Percentiles rank a stretch among this genome's conserved stretches.
These are phyloP conservation scores for Riptortus pedestris DNA, from an alignment of 1,140 invertebrate genomes.

Conservation along the genomic window DNA sequence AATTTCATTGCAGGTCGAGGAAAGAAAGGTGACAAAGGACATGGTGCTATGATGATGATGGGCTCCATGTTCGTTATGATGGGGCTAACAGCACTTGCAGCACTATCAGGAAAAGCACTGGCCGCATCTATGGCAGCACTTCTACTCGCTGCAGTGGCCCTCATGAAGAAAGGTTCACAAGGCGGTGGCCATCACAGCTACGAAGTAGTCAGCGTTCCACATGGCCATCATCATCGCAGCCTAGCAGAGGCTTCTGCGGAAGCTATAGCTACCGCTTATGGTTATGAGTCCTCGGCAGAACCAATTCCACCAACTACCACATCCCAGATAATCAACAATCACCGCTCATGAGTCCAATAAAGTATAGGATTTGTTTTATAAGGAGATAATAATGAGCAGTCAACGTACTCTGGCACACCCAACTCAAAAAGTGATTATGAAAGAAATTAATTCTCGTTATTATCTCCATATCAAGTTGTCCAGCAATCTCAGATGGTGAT, in stretches of 20 bases:
- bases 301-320: neutral
- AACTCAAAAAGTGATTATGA: too few species aligned
- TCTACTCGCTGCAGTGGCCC: slow-evolving; percentile 61
- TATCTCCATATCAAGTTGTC: too few species aligned
- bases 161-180: slow-evolving; percentile 54
- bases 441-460: too few species aligned
- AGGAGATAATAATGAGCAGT: too few species aligned
- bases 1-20: slow-evolving; percentile 30
- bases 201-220: slow-evolving; percentile 12
- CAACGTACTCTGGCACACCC: too few species aligned
- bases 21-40: slow-evolving; percentile 33
- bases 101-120: slow-evolving; percentile 67
- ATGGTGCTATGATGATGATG: slow-evolving; percentile 41
- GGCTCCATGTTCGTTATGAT: slow-evolving; percentile 56
- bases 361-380: too few species aligned
- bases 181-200: neutral
- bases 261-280: too few species aligned
- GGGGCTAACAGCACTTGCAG: slow-evolving; percentile 58
- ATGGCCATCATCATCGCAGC: slow-evolving; percentile 17
- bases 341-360: neutral
- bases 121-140: slow-evolving; percentile 70
- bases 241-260: neutral
- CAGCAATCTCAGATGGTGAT: too few species aligned
- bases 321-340: neutral
- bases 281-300: too few species aligned